A percentile compares a stretch with the other conserved stretches of the same genome.
Evolutionary conservation across 2,113 vertebrate genomes (phyloP).

Genomic region (Delphinus delphis): DNA sequence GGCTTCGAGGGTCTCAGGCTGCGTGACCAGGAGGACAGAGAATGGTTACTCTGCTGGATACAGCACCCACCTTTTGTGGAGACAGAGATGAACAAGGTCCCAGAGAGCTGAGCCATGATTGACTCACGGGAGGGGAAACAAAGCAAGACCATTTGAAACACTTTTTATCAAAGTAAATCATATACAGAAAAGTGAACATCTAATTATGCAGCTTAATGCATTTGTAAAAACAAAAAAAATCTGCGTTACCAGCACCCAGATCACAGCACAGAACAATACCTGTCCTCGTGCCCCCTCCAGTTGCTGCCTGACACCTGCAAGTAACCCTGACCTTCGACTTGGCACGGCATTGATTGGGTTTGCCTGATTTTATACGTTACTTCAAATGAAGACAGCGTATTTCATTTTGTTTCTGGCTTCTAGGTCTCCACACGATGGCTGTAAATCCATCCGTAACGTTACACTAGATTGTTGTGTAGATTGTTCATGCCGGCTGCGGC

Average conservation of each 20-base stretch:
- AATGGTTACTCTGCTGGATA: not conserved
- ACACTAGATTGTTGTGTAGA: accelerated
- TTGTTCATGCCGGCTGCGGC: accelerated
- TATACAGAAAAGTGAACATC: not conserved
- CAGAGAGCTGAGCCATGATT: not conserved
- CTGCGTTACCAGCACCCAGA: not conserved
- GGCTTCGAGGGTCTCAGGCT: not conserved
- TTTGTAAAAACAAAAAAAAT: not conserved
- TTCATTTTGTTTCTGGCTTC: not conserved
- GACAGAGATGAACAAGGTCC: not conserved
- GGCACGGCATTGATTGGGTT: accelerated
- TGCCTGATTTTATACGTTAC: not conserved
- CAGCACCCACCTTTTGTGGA: not conserved
- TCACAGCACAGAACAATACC: not conserved
- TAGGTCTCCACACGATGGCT: accelerated
- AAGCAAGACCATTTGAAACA: not conserved
- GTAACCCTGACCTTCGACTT: not conserved
- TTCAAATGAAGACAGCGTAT: not conserved
- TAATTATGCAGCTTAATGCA: accelerated
- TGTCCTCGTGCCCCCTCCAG: accelerated
- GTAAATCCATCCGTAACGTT: accelerated
- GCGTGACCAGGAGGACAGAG: not conserved
- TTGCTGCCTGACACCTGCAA: not conserved
- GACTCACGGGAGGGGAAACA: not conserved
- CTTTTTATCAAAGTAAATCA: not conserved